Conservation (phyloP, 1,140 invertebrate species). For the Bombus cullumanus region DNA sequence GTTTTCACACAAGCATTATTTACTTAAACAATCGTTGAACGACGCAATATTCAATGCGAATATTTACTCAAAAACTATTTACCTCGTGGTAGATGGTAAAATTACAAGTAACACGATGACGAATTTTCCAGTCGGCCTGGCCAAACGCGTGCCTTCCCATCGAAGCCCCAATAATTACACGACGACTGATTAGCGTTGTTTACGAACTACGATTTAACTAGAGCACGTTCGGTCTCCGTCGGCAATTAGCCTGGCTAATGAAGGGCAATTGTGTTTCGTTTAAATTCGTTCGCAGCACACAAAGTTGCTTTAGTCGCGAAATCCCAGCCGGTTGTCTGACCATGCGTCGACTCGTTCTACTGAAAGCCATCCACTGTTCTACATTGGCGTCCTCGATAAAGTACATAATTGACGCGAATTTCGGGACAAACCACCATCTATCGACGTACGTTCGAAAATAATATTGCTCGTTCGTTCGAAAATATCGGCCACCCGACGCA, state of each 20-base stretch:
- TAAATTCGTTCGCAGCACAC: constrained; percentile 2
- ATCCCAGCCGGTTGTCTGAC: neutral
- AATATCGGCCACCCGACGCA: too few species aligned
- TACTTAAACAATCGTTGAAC: neutral
- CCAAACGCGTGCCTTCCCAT: neutral
- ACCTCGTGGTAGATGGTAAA: neutral
- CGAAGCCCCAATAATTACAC: neutral
- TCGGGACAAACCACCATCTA: neutral
- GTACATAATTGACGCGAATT: constrained; percentile 21
- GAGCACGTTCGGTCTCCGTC: neutral
- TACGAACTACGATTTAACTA: constrained; percentile 13
- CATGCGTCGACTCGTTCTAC: neutral
- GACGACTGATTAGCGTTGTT: constrained; percentile 30
- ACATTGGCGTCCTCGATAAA: neutral
- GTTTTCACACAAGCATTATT: neutral
- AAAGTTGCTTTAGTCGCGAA: neutral
- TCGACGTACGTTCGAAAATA: too few species aligned
- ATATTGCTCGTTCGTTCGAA: too few species aligned
- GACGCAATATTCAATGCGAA: neutral
- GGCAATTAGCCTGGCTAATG: constrained; percentile 28
- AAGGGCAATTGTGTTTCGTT: constrained; percentile 34
- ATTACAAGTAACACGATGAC: neutral
- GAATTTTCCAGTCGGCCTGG: neutral
- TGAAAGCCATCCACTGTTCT: neutral
- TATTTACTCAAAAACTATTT: neutral